Percentiles rank a stretch among this genome's conserved stretches.
Conservation (phyloP, 1,140 invertebrate genomes). For the Pseudachorutes palmiensis region DNA sequence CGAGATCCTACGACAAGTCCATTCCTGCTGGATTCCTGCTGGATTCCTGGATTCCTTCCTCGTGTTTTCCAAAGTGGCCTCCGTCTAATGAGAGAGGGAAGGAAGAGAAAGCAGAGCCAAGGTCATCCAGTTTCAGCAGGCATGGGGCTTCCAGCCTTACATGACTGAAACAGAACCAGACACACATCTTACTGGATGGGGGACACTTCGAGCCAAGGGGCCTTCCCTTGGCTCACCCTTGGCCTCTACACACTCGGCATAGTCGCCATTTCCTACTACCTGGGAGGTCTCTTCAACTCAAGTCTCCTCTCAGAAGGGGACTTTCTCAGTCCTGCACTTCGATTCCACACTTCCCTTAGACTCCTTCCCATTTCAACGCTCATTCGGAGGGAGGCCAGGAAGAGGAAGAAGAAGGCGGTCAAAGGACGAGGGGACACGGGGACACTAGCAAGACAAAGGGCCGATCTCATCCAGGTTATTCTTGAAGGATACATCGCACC, state of each 20-base stretch:
- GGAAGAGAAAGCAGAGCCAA: too few relatives aligned
- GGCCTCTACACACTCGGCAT: background rate
- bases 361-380: background rate
- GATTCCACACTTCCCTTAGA: background rate
- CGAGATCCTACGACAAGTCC: too few relatives aligned
- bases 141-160: too few relatives aligned
- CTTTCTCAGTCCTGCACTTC: background rate
- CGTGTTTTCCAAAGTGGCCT: too few relatives aligned
- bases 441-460: constrained; percentile 12
- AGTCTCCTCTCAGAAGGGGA: background rate
- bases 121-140: too few relatives aligned
- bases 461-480: constrained; percentile 27
- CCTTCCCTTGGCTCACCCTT: background rate
- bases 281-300: background rate
- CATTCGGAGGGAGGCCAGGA: background rate
- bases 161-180: background rate
- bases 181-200: too few relatives aligned
- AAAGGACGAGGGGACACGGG: background rate
- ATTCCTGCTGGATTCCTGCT: too few relatives aligned
- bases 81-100: too few relatives aligned
- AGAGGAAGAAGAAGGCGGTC: background rate
- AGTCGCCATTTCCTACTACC: background rate
- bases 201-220: too few relatives aligned
- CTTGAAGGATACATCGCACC: constrained; percentile 28
- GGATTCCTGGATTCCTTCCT: too few relatives aligned